Evolutionary conservation across 2,113 vertebrate genomes (phyloP), one percentile per base, ranked within the genome.

Genomic region (Phyllopteryx taeniolatus): DNA sequence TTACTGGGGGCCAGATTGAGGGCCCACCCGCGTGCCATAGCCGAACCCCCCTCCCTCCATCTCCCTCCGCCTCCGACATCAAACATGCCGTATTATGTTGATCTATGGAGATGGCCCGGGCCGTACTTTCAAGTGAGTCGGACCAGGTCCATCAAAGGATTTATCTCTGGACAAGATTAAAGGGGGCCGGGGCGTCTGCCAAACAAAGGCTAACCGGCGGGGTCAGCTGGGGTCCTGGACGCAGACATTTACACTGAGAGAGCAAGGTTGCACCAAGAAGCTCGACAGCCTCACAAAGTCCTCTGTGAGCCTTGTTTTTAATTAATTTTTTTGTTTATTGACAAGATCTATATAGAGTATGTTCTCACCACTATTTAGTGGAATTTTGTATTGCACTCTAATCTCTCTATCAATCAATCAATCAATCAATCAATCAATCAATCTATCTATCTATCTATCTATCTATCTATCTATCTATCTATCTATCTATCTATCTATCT

Each of bases 141-240:
- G 88, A 79, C 85, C 86, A 87, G 90, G 89, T 87, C 90, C 90
- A 88, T 91, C 91, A 89, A 86, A 91, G 86, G 90, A 90, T 92
- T 91, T 90, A 92, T 93, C 91, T 91, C 87, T 75, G 81, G 78
- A 47, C 79, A 77, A 92, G 93, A 94, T 94, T 92, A 93, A 93
- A 93, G 92, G 84, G 86, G 83, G 77, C 74, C 77, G 60, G 87
- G 89, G 88, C 83, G 82, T 89, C 89, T 90, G 89, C 89, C 88
- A 91, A 92, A 92, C 90, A 90, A 91, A 88, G 89, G 86, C 85
- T 88, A 86, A 84, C 83, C 77, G 75, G 17, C 53, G 82, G 79
- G 91, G 91, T 91, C 91, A 89, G 75, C 43, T 56, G 71, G 39
- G 86, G 89, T 86, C 87, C 79, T 68, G 71, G 76, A 74, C 79